Evolutionary conservation across 2,113 vertebrate genomes (phyloP), one percentile per base, ranked within the genome.

Genomic region (Antigone vipio): DNA sequence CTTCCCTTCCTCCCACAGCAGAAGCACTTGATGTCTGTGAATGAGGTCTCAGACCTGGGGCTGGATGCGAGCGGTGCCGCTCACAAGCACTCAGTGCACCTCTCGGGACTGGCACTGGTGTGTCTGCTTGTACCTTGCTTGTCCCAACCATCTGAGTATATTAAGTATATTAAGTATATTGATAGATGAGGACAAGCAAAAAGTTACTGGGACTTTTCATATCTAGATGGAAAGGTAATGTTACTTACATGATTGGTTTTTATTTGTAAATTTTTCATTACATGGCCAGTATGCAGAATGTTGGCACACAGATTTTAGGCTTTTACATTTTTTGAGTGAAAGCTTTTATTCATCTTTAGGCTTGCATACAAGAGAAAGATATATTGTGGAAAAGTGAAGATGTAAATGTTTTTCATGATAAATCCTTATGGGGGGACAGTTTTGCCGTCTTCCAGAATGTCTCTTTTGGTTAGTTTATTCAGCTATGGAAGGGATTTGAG

Each of bases 11-110:
- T 92, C 27, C 30, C 32, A 23, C 50, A 60, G 49, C 40, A 76
- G 26, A 71, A 79, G 27, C 23, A 50, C 21, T 58, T 4, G 0
- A 2, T 83, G 12, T 58, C n/a, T 76, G 32, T 58, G 50, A 68
- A 49, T 30, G 30, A 69, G 53, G 19, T 64, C 30, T 38, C 49
- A 69, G 42, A 27, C 32, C 8, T 38, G 38, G 17, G 42, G 16
- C 52, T 67, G 71, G 19, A 12, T 27, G 23, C 0, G 0, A 38
- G 9, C 0, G 0, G 14, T 78, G 52, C 30, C 0, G 1, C 29
- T 79, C 40, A 64, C 14, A 29, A 56, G 24, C 42, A 42, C 58
- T 82, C 6, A 12, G n/a, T 40, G 13, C 29, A 42, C 8, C 13
- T 90, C 32, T 82, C 1, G 2, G 45, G 67, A 21, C 35, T 83